Conservation (phyloP, 2,797 vertebrate species). For the Pangasius djambal region DNA sequence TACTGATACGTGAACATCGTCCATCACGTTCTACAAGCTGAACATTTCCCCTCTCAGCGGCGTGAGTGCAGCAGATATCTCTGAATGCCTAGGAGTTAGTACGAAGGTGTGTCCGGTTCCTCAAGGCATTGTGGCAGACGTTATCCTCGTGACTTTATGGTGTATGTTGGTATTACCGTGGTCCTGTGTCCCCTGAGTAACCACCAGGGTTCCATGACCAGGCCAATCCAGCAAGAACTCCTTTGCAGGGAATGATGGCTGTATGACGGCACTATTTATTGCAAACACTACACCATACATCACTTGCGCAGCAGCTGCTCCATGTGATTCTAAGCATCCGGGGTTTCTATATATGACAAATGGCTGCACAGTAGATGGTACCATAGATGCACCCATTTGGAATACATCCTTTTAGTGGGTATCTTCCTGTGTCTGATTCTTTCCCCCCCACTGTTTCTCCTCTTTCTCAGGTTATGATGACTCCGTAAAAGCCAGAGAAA, state of each 20-base stretch:
- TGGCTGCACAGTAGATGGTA: background rate
- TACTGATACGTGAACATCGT: background rate
- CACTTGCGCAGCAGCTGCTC: background rate
- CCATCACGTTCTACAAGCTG: background rate
- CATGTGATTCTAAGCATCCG: background rate
- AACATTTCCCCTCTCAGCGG: background rate
- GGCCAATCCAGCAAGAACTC: background rate
- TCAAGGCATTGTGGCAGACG: background rate
- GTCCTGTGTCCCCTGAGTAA: background rate
- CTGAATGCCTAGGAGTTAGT: background rate
- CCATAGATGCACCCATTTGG: background rate
- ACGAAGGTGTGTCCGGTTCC: background rate
- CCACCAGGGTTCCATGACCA: background rate
- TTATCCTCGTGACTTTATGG: background rate
- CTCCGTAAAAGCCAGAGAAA: background rate
- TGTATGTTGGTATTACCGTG: background rate
- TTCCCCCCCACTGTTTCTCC: background rate
- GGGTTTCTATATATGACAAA: background rate
- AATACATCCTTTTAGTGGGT: background rate
- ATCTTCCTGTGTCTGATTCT: background rate
- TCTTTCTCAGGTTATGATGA: constrained; percentile 20
- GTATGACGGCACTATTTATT: background rate
- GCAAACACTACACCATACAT: background rate
- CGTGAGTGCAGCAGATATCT: background rate
- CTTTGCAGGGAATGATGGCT: background rate